A percentile compares a stretch with the other conserved stretches of the same genome.
Conservation (phyloP, 1,140 invertebrate species). For the Medauroidea extradentata region DNA sequence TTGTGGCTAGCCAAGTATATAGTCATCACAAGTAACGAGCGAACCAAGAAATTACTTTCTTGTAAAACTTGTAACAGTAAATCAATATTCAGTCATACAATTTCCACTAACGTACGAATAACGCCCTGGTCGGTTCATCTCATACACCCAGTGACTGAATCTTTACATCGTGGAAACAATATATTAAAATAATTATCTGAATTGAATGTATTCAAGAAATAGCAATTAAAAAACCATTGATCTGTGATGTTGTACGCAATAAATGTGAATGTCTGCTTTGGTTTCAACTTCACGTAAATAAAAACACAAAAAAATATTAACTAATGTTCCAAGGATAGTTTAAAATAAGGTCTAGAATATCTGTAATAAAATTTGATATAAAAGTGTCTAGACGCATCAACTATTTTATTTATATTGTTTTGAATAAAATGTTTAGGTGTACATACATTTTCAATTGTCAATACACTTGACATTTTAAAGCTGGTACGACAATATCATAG, state of each 20-base stretch:
- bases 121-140: no score
- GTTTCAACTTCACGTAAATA: background rate
- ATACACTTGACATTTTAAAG: background rate
- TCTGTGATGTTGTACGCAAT: background rate
- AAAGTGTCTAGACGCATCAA: background rate
- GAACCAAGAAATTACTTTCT: no score
- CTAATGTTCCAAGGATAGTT: background rate
- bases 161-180: background rate
- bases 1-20: no score
- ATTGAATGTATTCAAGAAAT: background rate
- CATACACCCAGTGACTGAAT: no score
- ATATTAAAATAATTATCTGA: slow-evolving; percentile 11
- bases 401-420: background rate
- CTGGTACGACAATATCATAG: slow-evolving; percentile 12
- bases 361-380: background rate
- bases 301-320: background rate
- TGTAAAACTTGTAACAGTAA: no score
- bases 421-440: background rate
- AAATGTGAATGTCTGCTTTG: background rate
- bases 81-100: no score
- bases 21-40: no score
- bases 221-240: background rate
- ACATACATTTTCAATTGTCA: slow-evolving; percentile 6
- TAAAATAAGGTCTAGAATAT: background rate
- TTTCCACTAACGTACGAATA: no score